Evolutionary conservation across 2,113 vertebrate species (phyloP).

Genomic region (Limanda limanda): DNA sequence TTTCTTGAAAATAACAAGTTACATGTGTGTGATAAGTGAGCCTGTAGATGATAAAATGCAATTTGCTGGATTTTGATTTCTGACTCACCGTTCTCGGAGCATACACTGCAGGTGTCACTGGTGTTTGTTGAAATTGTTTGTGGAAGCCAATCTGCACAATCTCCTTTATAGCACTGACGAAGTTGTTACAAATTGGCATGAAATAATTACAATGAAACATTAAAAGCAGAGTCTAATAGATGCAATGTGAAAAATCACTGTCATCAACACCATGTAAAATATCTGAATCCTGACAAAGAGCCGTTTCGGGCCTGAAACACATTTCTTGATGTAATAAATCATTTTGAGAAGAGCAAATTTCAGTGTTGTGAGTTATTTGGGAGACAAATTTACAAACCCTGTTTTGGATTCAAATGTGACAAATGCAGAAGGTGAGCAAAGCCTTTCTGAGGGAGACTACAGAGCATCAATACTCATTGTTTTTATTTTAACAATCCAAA

Average conservation of each 20-base stretch:
- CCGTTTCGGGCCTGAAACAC: neutral
- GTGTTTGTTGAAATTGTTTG: neutral
- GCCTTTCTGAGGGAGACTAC: constrained; percentile 37
- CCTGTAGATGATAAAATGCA: too few species aligned
- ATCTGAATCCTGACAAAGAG: neutral
- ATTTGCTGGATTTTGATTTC: too few species aligned
- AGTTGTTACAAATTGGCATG: neutral
- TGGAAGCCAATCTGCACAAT: neutral
- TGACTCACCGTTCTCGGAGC: too few species aligned
- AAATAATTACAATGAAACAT: neutral
- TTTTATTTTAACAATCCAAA: constrained; percentile 74
- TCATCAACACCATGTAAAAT: neutral
- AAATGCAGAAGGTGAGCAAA: constrained; percentile 15
- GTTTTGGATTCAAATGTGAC: too few species aligned
- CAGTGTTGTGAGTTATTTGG: neutral
- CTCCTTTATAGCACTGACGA: neutral
- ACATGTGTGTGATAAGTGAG: too few species aligned
- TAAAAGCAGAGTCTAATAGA: neutral
- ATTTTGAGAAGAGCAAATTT: neutral
- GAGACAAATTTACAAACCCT: neutral
- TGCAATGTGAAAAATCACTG: neutral
- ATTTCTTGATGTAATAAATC: neutral
- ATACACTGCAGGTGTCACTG: neutral
- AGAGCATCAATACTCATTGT: constrained; percentile 65
- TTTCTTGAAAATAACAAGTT: too few species aligned